Base-by-base conservation (phyloP, 2,797 vertebrate species). In the Pseudochirops cupreus region DNA sequence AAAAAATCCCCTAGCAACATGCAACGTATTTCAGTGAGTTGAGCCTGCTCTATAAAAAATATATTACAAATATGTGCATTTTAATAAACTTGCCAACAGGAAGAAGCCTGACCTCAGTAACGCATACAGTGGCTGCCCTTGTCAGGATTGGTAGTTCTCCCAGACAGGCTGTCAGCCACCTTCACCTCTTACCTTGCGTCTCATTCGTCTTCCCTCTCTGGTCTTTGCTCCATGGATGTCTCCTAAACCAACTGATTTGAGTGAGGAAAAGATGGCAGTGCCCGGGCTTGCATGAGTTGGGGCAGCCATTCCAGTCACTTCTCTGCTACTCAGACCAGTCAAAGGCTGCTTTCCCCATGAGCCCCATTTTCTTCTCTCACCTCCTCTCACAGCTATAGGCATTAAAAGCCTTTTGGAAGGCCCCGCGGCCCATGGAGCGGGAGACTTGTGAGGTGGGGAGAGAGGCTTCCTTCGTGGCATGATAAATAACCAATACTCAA, bases 1-100 rank as follows among this genome's bases (percentile, higher is more conserved):
- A 90, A 9, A 90, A 97, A 95, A 56, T 96, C 26, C n/a, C 18
- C 74, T 13, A 93, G 46, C 91, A 87, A 91, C 16, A 26, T 55
- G 50, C 90, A 95, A 46, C 67, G 21, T 95, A 11, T 46, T 46
- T 56, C 1, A 54, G 50, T 96, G 92, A 97, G 94, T 91, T 96
- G 67, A 55, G 93, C 96, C 96, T 96, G 53, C 82, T 62, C 39
- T 67, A n/a, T 53, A 91, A 74, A 97, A 96, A 96, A 93, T 91
- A 9, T 54, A 46, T 92, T 94, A 95, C 90, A 93, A 56, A 87
- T 24, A 91, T 93, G 95, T 97, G 97, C 97, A 91, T 97, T 98
- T 97, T 92, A 96, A 96, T 93, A 95, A 96, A 93, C 89, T 59
- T 96, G 89, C 59, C 96, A 96, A 96, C 54, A 93, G 57, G 21